Conservation (phyloP, 2,797 vertebrate species). For the Vipera ursinii region DNA sequence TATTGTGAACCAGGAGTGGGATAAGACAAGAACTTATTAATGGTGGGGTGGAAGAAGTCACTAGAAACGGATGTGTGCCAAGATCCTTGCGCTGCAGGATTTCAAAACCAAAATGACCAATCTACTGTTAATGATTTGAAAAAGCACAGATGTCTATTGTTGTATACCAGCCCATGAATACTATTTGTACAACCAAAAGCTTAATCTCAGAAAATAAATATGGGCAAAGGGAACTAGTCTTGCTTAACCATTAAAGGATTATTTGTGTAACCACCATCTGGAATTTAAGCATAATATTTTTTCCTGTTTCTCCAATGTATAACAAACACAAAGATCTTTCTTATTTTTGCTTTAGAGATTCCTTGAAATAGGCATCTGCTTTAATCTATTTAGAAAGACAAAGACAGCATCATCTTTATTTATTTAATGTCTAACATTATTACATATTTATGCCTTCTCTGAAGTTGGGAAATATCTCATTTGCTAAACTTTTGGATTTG, state of each 20-base stretch:
- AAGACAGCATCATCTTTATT: constrained; percentile 7
- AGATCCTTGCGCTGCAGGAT: constrained; percentile 6
- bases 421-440: constrained; percentile 26
- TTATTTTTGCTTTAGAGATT: constrained; percentile 21
- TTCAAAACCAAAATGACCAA: constrained; percentile 42
- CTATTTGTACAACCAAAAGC: constrained; percentile 19
- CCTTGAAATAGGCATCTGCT: constrained; percentile 9
- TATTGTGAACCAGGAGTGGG: neutral
- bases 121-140: constrained; percentile 37
- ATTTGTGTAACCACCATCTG: constrained; percentile 47
- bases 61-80: constrained; percentile 24
- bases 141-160: constrained; percentile 46
- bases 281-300: constrained; percentile 34
- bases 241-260: constrained; percentile 41
- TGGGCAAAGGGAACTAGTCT: constrained; percentile 40
- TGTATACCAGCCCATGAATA: constrained; percentile 24
- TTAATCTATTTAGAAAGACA: constrained; percentile 28
- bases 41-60: neutral
- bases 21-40: constrained; percentile 1
- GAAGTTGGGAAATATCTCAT: neutral
- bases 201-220: constrained; percentile 47
- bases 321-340: constrained; percentile 18
- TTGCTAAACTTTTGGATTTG: neutral
- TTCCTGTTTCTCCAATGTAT: constrained; percentile 10
- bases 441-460: constrained; percentile 20